These are phyloP conservation scores for Papilio protenor DNA, from an alignment of 2,888 invertebrate species.

Conservation along the genomic window DNA sequence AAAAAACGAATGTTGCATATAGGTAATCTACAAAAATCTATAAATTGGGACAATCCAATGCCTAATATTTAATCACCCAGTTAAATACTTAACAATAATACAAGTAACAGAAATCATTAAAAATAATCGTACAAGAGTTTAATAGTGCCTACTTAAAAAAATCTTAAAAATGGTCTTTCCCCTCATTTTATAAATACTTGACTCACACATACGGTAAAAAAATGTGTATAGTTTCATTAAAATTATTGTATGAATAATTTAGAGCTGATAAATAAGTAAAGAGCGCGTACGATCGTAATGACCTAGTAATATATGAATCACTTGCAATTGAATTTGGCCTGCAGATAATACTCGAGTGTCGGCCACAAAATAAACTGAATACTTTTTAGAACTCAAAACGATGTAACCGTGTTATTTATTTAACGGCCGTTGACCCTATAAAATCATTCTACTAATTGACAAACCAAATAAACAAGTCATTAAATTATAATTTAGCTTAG, in stretches of 20 bases:
- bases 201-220: background rate
- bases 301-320: constrained; percentile 40
- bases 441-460: constrained; percentile 58
- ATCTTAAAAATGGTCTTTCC: too few species aligned
- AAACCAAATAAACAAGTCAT: constrained; percentile 39
- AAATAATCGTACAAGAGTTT: too few species aligned
- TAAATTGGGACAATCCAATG: too few species aligned
- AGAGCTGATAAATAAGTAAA: background rate
- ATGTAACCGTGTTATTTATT: constrained; percentile 77
- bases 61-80: too few species aligned
- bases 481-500: constrained; percentile 6
- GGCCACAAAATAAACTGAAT: constrained; percentile 40
- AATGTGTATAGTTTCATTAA: background rate
- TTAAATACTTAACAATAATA: too few species aligned
- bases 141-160: too few species aligned
- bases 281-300: constrained; percentile 4
- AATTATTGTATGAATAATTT: constrained; percentile 4
- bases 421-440: constrained; percentile 67
- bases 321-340: constrained; percentile 35
- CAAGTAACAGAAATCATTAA: too few species aligned
- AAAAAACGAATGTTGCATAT: background rate
- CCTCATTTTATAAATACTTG: background rate
- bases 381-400: constrained; percentile 60
- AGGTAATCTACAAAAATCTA: too few species aligned
- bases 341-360: constrained; percentile 36